phyloP scores from a whole-genome alignment of 2,888 invertebrate species.

The Oscheius sp. region DNA sequence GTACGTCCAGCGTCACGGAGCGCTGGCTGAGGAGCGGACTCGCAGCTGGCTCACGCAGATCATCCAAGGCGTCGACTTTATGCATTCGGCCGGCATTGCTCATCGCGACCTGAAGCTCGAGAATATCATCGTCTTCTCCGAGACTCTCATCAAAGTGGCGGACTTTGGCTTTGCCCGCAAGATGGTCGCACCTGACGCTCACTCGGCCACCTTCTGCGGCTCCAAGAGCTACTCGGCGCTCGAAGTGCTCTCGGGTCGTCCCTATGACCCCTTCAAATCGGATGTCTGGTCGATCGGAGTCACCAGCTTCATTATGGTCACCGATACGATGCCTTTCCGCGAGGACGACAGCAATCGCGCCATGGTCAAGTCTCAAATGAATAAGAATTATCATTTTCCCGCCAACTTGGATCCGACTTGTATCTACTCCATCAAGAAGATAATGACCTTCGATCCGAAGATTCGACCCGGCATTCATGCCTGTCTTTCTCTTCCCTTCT shows the following conservation, averaged over 20 bases:
- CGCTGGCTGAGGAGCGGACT: conserved; percentile 70
- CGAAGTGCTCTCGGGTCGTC: conserved; percentile 71
- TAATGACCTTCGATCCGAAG: conserved; percentile 31
- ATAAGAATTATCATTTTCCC: conserved; percentile 29
- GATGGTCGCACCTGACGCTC: background rate
- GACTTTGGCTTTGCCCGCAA: conserved; percentile 72
- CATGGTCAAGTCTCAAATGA: background rate
- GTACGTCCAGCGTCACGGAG: conserved; percentile 72
- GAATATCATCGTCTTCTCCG: conserved; percentile 72
- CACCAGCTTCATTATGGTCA: conserved; percentile 72
- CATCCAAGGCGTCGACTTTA: conserved; percentile 70
- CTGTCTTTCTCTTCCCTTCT: conserved; percentile 7
- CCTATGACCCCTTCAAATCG: conserved; percentile 73
- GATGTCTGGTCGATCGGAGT: conserved; percentile 73
- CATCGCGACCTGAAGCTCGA: conserved; percentile 73
- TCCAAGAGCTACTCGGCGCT: conserved; percentile 72
- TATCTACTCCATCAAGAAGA: conserved; percentile 19
- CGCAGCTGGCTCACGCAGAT: conserved; percentile 71
- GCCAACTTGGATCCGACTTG: conserved; percentile 20
- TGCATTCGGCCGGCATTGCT: conserved; percentile 71
- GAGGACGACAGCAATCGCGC: conserved; percentile 63
- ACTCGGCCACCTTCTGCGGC: conserved; percentile 73
- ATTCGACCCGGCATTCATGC: conserved; percentile 1
- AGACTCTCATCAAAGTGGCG: conserved; percentile 71
- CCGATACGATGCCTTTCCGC: conserved; percentile 73